phyloP scores from a whole-genome alignment of 2,113 vertebrate species.

The Pelobates fuscus region DNA sequence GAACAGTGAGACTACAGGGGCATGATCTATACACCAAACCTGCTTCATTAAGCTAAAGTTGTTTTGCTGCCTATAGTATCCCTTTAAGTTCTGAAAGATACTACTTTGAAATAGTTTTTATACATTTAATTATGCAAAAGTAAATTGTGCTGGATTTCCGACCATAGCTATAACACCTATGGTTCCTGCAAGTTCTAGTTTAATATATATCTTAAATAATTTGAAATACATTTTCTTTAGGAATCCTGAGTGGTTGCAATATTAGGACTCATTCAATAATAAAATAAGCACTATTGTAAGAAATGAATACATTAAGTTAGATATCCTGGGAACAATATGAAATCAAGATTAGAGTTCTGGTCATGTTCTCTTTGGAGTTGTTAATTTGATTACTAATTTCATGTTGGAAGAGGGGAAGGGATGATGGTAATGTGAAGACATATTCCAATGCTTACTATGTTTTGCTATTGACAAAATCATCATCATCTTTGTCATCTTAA shows the following conservation, averaged over 20 bases:
- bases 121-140: too few species aligned
- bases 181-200: neutral
- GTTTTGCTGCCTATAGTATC: too few species aligned
- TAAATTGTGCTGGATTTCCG: neutral
- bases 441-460: neutral
- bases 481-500: too few species aligned
- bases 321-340: neutral
- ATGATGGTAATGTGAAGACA: neutral
- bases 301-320: neutral
- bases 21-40: too few species aligned
- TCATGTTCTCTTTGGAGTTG: neutral
- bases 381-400: neutral
- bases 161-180: neutral
- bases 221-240: neutral
- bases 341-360: neutral
- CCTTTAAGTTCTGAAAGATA: too few species aligned
- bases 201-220: constrained; percentile 9
- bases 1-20: too few species aligned
- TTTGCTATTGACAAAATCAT: neutral
- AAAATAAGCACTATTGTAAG: neutral
- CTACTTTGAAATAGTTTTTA: too few species aligned
- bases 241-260: neutral
- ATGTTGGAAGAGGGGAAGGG: neutral
- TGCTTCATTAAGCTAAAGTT: too few species aligned
- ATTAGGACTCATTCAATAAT: constrained; percentile 3